Evolutionary conservation across 2,797 vertebrate species (phyloP), one percentile per base, ranked within the genome.

Genomic region (Etheostoma perlongum): DNA sequence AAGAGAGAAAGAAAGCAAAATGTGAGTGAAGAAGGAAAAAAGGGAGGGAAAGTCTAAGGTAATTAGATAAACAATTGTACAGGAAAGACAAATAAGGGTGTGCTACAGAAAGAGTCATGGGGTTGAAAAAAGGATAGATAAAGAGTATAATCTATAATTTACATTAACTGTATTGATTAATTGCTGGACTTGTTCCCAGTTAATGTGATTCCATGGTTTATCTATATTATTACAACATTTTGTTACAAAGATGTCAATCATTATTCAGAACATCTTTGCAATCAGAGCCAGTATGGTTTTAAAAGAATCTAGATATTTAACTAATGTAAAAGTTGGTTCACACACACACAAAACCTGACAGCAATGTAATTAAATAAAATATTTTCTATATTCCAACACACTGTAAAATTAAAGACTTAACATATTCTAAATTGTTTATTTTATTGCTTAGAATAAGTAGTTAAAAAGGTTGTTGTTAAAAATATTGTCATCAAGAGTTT

Each of bases 31-130:
- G 25, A 27, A 25, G 25, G 19, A 8, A 70, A 23, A 42, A 19
- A 36, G 9, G 23, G 36, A 74, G 8, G 6, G 44, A 40, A 30
- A 52, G 44, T 14, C 2, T 7, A 47, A 83, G 54, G 15, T 82
- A 58, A 82, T 71, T 76, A 76, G 62, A 72, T 48, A 44, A 63
- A 71, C 4, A 5, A 42, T 10, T 46, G 53, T 67, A 67, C 2
- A 59, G 36, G 15, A 52, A 12, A 23, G 54, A 70, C 33, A 77
- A 36, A 54, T 30, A 40, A 4, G n/a, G 36, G 11, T 48, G 48
- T 23, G n/a, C 36, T 18, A 2, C n/a, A 5, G 65, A 16, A 65
- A n/a, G 6, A 63, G 21, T 44, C 5, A 36, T 36, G 19, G 48
- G 30, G 18, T 12, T 65, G 44, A 64, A 44, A 19, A 16, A 51